Evolutionary conservation across 2,888 invertebrate species (phyloP).

Genomic region (Drosophila mulleri): DNA sequence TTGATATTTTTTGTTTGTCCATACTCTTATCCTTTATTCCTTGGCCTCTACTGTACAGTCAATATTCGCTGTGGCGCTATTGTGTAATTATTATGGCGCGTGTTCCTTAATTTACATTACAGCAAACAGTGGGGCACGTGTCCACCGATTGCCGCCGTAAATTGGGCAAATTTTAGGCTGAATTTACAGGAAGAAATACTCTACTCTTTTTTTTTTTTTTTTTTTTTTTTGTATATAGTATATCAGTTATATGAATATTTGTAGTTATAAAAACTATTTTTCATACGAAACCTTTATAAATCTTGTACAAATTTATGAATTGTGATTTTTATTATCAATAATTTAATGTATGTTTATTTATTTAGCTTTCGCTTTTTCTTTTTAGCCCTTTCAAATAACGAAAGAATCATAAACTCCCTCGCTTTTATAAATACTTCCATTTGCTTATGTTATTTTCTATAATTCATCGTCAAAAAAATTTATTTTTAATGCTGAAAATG

Average conservation of each 20-base stretch:
- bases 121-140: conserved; percentile 20
- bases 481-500: conserved; percentile 15
- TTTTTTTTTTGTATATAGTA: no score
- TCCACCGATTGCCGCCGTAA: conserved; percentile 4
- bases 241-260: no score
- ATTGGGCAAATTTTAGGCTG: conserved; percentile 11
- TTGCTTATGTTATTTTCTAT: conserved; percentile 5
- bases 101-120: conserved; percentile 30
- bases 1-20: conserved; percentile 42
- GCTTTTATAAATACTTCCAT: not conserved
- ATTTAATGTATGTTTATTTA: not conserved
- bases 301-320: not conserved
- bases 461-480: conserved; percentile 23
- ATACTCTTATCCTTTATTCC: not conserved
- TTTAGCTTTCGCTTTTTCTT: not conserved
- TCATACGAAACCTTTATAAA: not conserved
- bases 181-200: not conserved
- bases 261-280: not conserved
- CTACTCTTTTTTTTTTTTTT: no score
- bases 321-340: not conserved
- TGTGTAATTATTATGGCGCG: conserved; percentile 60
- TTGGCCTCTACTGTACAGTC: conserved; percentile 18
- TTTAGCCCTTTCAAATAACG: not conserved
- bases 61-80: conserved; percentile 30
- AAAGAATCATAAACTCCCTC: not conserved